Evolutionary conservation across 2,797 vertebrate species (phyloP).

Genomic region (Pterois miles): DNA sequence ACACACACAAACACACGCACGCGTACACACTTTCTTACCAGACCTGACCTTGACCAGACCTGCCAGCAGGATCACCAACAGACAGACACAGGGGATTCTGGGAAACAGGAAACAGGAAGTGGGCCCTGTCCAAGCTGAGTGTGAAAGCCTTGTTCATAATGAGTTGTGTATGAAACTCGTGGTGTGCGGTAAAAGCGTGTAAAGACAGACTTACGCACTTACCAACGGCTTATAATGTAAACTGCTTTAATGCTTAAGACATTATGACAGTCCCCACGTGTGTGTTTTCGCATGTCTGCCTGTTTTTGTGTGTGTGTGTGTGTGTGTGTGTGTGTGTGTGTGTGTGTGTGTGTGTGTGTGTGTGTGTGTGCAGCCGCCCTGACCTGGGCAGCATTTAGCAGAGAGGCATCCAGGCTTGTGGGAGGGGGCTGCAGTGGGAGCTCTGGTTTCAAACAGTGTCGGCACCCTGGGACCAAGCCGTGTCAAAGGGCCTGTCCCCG

Average conservation of each 20-base stretch:
- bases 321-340: not conserved
- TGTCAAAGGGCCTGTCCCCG: conserved; percentile 82
- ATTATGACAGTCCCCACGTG: conserved; percentile 12
- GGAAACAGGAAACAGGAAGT: conserved; percentile 79
- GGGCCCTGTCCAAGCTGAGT: conserved; percentile 53
- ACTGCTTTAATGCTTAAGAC: conserved; percentile 55
- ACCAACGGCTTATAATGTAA: conserved; percentile 50
- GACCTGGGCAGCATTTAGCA: conserved; percentile 62
- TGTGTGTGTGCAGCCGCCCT: conserved; percentile 11
- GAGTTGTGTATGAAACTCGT: conserved; percentile 42
- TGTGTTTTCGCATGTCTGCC: not conserved
- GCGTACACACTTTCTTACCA: conserved; percentile 39
- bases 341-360: not conserved
- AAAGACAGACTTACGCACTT: conserved; percentile 15
- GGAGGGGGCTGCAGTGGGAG: conserved; percentile 41
- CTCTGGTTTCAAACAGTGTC: conserved; percentile 75
- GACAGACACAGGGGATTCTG: conserved; percentile 73
- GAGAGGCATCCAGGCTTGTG: conserved; percentile 49
- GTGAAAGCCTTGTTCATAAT: conserved; percentile 54
- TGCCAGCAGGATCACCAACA: conserved; percentile 71
- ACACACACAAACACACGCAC: conserved; percentile 25
- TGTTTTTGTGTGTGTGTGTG: not conserved
- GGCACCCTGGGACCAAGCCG: conserved; percentile 61
- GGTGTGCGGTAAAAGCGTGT: conserved; percentile 45
- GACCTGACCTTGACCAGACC: conserved; percentile 78